Conservation (phyloP, 2,888 invertebrate genomes). For the Keiferia lycopersicella region DNA sequence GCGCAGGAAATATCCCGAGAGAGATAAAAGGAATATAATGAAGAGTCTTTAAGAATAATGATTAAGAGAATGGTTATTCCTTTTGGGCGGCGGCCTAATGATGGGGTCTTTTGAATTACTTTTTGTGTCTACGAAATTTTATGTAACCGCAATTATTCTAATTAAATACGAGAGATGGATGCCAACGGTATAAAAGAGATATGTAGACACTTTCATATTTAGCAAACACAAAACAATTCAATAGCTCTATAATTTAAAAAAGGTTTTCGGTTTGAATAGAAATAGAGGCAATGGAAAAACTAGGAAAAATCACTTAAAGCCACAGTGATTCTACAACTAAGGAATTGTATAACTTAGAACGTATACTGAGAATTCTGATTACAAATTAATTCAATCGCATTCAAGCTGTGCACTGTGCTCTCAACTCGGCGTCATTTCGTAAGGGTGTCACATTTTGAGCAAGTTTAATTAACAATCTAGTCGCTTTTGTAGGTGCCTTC, state of each 20-base stretch:
- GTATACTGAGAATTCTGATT: conserved; percentile 77
- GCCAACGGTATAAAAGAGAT: conserved; percentile 32
- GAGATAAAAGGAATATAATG: conserved; percentile 82
- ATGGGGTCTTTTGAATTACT: conserved; percentile 75
- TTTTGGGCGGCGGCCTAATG: conserved; percentile 75
- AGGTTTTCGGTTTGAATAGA: too few relatives aligned
- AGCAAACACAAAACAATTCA: conserved; percentile 13
- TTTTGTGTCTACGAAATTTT: conserved; percentile 69
- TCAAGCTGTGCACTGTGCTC: conserved; percentile 76
- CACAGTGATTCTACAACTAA: conserved; percentile 1
- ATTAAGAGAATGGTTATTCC: conserved; percentile 80
- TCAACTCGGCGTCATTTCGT: conserved; percentile 73
- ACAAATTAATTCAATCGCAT: conserved; percentile 80
- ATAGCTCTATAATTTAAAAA: not conserved
- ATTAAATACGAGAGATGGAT: conserved; percentile 51
- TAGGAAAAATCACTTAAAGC: not conserved
- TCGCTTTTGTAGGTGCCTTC: conserved; percentile 80
- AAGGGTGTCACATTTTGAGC: conserved; percentile 81
- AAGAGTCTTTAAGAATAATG: conserved; percentile 81
- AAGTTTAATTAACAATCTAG: conserved; percentile 82
- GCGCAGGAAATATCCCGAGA: conserved; percentile 78
- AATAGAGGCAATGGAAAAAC: not conserved
- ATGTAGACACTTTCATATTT: conserved; percentile 23
- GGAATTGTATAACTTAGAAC: conserved; percentile 58
- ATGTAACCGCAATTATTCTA: conserved; percentile 63